A percentile compares a stretch with the other conserved stretches of the same genome.
Evolutionary conservation across 2,888 invertebrate species (phyloP).

Genomic region (Dasypolia templi): DNA sequence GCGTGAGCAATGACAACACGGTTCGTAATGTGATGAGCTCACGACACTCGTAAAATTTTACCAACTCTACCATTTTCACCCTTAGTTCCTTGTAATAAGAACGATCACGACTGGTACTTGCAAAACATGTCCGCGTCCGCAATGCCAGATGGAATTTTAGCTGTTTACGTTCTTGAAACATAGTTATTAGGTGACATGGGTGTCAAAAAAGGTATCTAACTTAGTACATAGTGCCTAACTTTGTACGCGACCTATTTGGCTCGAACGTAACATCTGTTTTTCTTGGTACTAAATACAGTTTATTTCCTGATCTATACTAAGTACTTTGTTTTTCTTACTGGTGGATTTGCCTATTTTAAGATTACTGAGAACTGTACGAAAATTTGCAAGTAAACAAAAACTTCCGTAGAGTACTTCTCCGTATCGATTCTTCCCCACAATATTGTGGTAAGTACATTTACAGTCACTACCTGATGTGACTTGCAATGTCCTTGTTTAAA

Average conservation of each 20-base stretch:
- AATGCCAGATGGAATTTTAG: conserved; percentile 64
- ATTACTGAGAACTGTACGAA: conserved; percentile 39
- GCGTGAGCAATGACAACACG: conserved; percentile 70
- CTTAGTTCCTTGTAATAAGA: conserved; percentile 49
- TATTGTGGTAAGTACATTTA: background rate
- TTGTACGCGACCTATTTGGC: conserved; percentile 50
- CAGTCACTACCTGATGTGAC: conserved; percentile 8
- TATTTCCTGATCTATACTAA: conserved; percentile 34
- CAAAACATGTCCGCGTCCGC: conserved; percentile 61
- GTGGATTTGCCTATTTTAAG: conserved; percentile 39
- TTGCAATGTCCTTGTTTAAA: conserved; percentile 44
- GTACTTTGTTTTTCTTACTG: conserved; percentile 37
- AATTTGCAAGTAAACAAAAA: conserved; percentile 28
- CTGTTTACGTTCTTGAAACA: conserved; percentile 60
- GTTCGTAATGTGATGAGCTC: conserved; percentile 66
- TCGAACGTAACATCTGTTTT: conserved; percentile 40
- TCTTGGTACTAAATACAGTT: conserved; percentile 23
- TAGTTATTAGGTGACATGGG: conserved; percentile 47
- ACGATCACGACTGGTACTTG: conserved; percentile 15
- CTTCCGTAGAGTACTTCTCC: conserved; percentile 1
- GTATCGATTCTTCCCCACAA: background rate
- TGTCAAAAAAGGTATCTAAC: conserved; percentile 42
- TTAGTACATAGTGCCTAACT: conserved; percentile 1
- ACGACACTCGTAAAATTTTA: conserved; percentile 38
- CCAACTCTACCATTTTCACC: conserved; percentile 34